phyloP scores from a whole-genome alignment of 1,140 invertebrate genomes.

The Goniozus legneri region DNA sequence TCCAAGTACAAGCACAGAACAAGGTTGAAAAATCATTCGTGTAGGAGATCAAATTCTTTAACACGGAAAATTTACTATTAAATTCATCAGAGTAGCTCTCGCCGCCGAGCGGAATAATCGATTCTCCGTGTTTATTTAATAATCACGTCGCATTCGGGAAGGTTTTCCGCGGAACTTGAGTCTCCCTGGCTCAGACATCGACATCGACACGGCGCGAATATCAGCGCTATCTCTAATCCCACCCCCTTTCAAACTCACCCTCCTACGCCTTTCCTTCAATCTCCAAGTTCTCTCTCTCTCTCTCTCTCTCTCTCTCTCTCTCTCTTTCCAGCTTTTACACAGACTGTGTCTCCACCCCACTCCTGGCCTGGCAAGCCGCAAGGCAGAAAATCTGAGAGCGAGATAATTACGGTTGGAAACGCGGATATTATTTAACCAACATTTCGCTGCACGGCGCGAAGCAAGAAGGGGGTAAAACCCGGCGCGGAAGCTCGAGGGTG shows the following conservation, averaged over 20 bases:
- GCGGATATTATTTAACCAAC: conserved; percentile 49
- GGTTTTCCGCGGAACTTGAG: too few relatives aligned
- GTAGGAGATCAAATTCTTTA: too few relatives aligned
- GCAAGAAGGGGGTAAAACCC: conserved; percentile 13
- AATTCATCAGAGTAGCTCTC: too few relatives aligned
- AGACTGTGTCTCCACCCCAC: conserved; percentile 3
- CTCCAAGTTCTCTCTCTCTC: conserved; percentile 26
- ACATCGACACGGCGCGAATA: conserved; percentile 29
- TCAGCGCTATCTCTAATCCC: conserved; percentile 25
- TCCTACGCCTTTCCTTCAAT: conserved; percentile 23
- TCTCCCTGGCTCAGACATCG: too few relatives aligned
- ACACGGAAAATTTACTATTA: too few relatives aligned
- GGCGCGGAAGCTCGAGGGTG: conserved; percentile 22
- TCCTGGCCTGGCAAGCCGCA: conserved; percentile 17
- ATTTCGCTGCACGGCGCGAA: conserved; percentile 34
- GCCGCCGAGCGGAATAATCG: too few relatives aligned
- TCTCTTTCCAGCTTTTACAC: conserved; percentile 15
- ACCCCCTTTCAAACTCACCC: conserved; percentile 6
- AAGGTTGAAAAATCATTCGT: too few relatives aligned
- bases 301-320: conserved; percentile 1
- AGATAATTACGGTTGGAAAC: conserved; percentile 50
- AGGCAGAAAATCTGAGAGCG: conserved; percentile 46
- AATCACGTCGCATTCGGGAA: too few relatives aligned
- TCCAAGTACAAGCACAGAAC: too few relatives aligned
- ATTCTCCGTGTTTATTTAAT: too few relatives aligned